A percentile compares a stretch with the other conserved stretches of the same genome.
Evolutionary conservation across 2,113 vertebrate species (phyloP).

Genomic region (Salvelinus namaycush): DNA sequence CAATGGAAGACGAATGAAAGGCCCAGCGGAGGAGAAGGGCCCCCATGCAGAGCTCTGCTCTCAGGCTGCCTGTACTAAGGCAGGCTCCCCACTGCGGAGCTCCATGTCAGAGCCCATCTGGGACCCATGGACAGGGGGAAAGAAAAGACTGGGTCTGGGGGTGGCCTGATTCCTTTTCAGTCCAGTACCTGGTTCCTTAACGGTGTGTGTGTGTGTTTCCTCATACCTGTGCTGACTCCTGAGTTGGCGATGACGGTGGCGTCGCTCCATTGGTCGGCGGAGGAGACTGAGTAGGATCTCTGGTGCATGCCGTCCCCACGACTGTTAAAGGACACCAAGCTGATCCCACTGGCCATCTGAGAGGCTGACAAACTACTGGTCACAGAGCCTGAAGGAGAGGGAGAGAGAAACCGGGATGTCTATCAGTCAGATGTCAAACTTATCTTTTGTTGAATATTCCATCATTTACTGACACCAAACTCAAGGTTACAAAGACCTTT

Average conservation of each 20-base stretch:
- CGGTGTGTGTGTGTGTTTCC: too few relatives aligned
- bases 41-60: slow-evolving; percentile 45
- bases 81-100: slow-evolving; percentile 8
- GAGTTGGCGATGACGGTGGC: slow-evolving; percentile 96
- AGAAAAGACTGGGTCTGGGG: not conserved
- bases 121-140: not conserved
- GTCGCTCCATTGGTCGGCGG: slow-evolving; percentile 97
- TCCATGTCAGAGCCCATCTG: not conserved
- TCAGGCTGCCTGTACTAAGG: slow-evolving; percentile 21
- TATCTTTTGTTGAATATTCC: not conserved
- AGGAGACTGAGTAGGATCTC: slow-evolving; percentile 96
- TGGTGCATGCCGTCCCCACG: slow-evolving; percentile 93
- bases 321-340: slow-evolving; percentile 90
- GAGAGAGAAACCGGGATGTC: not conserved
- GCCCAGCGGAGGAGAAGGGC: slow-evolving; percentile 66
- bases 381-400: slow-evolving; percentile 81
- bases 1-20: slow-evolving; percentile 82
- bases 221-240: slow-evolving; percentile 91
- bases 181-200: not conserved
- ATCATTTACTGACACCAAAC: not conserved
- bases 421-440: not conserved
- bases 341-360: slow-evolving; percentile 91
- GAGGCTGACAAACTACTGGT: slow-evolving; percentile 86
- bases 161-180: not conserved
- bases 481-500: not conserved